Percentiles rank a stretch among this genome's conserved stretches.
phyloP scores from a whole-genome alignment of 2,888 invertebrate genomes.

The Limnephilus lunatus region DNA sequence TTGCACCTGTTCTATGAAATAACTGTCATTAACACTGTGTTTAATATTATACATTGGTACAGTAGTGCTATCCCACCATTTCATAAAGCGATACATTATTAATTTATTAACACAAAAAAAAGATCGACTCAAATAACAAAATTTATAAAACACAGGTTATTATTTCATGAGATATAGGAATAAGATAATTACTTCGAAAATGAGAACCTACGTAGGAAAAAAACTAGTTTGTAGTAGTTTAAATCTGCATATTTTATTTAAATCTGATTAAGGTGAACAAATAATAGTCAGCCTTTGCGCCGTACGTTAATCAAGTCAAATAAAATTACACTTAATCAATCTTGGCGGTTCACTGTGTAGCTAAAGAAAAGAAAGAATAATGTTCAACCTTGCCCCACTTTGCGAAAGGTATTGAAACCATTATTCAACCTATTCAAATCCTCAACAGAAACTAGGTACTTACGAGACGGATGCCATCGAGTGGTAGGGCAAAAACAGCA shows the following conservation, averaged over 20 bases:
- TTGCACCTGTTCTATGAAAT: too few relatives aligned
- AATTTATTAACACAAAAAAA: too few relatives aligned
- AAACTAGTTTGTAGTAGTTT: neutral
- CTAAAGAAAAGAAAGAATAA: neutral
- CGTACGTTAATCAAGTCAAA: slow-evolving; percentile 35
- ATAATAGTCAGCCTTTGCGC: neutral
- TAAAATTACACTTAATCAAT: slow-evolving; percentile 25
- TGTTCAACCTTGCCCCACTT: slow-evolving; percentile 44
- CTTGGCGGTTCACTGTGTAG: neutral
- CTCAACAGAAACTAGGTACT: neutral
- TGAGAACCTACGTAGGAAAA: neutral
- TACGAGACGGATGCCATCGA: neutral
- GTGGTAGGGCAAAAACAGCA: neutral
- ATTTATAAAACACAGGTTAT: too few relatives aligned
- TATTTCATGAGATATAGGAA: too few relatives aligned
- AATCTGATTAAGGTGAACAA: neutral
- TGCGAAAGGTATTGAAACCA: slow-evolving; percentile 16
- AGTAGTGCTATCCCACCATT: too few relatives aligned
- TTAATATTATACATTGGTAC: too few relatives aligned
- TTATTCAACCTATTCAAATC: slow-evolving; percentile 29
- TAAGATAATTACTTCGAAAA: neutral
- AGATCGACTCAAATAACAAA: too few relatives aligned
- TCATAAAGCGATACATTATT: too few relatives aligned
- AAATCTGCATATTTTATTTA: neutral
- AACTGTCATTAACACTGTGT: too few relatives aligned